Conservation (phyloP, 1,140 invertebrate species). For the Drosophila guanche region DNA sequence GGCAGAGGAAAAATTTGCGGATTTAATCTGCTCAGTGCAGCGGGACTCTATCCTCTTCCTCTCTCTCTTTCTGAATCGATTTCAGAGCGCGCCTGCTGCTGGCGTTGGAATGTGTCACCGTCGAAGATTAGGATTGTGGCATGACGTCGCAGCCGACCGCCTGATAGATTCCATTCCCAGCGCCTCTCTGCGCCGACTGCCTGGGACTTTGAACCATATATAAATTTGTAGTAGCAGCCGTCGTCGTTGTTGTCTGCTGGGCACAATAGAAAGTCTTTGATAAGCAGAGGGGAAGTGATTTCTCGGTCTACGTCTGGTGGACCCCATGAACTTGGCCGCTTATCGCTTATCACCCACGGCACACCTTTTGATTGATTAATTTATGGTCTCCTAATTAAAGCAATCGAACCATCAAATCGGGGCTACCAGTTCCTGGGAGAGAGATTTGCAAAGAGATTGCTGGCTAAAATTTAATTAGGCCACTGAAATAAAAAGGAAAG, state of each 20-base stretch:
- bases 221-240: slow-evolving; percentile 10
- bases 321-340: slow-evolving; percentile 57
- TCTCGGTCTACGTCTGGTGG: neutral
- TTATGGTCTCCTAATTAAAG: slow-evolving; percentile 49
- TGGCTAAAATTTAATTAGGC: slow-evolving; percentile 19
- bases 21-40: slow-evolving; percentile 42
- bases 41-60: neutral
- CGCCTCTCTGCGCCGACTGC: slow-evolving; percentile 51
- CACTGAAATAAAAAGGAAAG: neutral
- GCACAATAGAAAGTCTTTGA: slow-evolving; percentile 48
- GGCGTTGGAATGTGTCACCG: slow-evolving; percentile 66
- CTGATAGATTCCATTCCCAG: slow-evolving; percentile 64
- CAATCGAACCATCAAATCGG: slow-evolving; percentile 1
- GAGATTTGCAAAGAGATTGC: neutral
- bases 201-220: slow-evolving; percentile 65
- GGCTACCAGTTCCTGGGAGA: neutral
- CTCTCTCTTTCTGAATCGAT: slow-evolving; percentile 10
- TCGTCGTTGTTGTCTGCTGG: slow-evolving; percentile 10
- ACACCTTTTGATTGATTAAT: slow-evolving; percentile 60
- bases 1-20: slow-evolving; percentile 31
- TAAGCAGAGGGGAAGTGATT: slow-evolving; percentile 42
- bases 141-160: slow-evolving; percentile 55
- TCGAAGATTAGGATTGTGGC: slow-evolving; percentile 30
- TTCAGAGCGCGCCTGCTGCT: slow-evolving; percentile 26
- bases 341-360: slow-evolving; percentile 18